A percentile compares a stretch with the other conserved stretches of the same genome.
These are phyloP conservation scores for Menidia menidia DNA, from an alignment of 2,797 vertebrate genomes.

Conservation along the genomic window DNA sequence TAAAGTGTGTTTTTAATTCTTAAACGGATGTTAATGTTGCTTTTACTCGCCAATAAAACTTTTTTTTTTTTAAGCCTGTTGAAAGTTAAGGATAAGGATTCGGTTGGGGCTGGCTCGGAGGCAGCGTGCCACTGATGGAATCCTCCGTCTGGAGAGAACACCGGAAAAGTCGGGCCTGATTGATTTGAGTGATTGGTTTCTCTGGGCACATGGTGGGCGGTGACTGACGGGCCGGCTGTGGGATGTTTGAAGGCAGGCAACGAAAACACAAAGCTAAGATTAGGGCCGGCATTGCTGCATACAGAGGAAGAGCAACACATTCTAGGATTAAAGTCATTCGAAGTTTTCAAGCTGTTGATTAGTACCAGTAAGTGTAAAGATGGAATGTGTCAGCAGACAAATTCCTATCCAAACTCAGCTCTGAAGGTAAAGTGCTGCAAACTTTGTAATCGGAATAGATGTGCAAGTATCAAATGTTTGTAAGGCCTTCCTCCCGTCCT, in stretches of 20 bases:
- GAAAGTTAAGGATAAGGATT: not conserved
- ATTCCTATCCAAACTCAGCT: too few relatives aligned
- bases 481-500: too few relatives aligned
- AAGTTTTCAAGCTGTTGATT: not conserved
- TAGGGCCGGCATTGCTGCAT: not conserved
- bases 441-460: too few relatives aligned
- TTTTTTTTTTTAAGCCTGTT: too few relatives aligned
- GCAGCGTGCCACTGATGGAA: not conserved
- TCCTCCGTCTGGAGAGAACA: not conserved
- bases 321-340: not conserved
- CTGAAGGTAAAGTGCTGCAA: too few relatives aligned
- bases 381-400: too few relatives aligned
- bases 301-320: conserved; percentile 11
- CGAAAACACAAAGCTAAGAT: conserved; percentile 6
- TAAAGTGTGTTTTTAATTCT: conserved; percentile 59
- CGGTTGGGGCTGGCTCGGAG: not conserved
- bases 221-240: conserved; percentile 60
- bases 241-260: conserved; percentile 53
- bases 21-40: not conserved
- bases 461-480: too few relatives aligned
- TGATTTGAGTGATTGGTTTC: conserved; percentile 44
- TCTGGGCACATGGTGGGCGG: conserved; percentile 36
- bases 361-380: too few relatives aligned
- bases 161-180: conserved; percentile 21
- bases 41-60: not conserved